Conservation (phyloP, 1,140 invertebrate genomes). For the Gonioctena quinquepunctata region DNA sequence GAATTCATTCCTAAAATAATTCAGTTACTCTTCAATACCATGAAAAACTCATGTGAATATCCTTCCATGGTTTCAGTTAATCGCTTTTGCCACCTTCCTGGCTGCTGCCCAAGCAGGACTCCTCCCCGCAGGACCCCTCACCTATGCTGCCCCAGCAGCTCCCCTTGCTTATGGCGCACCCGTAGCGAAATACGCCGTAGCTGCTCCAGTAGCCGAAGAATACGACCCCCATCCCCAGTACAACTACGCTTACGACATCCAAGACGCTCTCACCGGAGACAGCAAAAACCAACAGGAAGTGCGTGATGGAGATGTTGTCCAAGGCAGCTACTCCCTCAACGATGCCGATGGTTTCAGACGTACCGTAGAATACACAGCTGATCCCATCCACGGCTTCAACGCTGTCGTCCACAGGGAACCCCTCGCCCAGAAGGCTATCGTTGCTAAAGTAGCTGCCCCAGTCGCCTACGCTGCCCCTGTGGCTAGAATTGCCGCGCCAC, state of each 20-base stretch:
- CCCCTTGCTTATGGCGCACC: slow-evolving; percentile 2
- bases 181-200: background rate
- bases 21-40: too few relatives aligned
- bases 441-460: slow-evolving; percentile 20
- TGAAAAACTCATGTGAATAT: background rate
- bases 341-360: slow-evolving; percentile 65
- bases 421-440: slow-evolving; percentile 32
- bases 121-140: slow-evolving; percentile 42
- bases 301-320: slow-evolving; percentile 66
- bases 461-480: slow-evolving; percentile 37
- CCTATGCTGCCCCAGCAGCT: slow-evolving; percentile 51
- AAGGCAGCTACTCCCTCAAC: slow-evolving; percentile 66
- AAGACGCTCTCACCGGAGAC: slow-evolving; percentile 64
- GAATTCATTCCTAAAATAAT: too few relatives aligned
- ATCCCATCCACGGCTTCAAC: slow-evolving; percentile 61
- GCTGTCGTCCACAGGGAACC: slow-evolving; percentile 55
- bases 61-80: slow-evolving; percentile 12
- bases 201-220: slow-evolving; percentile 53
- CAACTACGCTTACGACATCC: slow-evolving; percentile 62
- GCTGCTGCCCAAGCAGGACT: slow-evolving; percentile 48
- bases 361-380: slow-evolving; percentile 69
- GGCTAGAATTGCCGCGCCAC: background rate
- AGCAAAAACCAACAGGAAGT: slow-evolving; percentile 64
- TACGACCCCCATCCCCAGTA: slow-evolving; percentile 63
- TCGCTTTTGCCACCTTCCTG: slow-evolving; percentile 31